phyloP scores from a whole-genome alignment of 2,888 invertebrate species.

The Mactromeris polynyma region DNA sequence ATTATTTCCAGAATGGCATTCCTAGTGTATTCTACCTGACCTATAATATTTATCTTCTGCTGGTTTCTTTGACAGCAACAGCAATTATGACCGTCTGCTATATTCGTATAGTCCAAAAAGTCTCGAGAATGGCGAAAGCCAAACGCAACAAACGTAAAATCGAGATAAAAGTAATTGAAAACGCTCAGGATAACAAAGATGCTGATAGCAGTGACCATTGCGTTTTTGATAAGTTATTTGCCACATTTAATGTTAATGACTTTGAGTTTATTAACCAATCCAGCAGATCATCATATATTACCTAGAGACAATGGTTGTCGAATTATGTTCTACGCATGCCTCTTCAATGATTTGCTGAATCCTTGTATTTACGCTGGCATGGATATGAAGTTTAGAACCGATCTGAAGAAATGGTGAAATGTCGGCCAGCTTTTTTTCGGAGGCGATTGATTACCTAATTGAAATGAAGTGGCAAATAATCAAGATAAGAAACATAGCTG shows the following conservation, averaged over 20 bases:
- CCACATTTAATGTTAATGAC: constrained; percentile 61
- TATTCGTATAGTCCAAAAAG: constrained; percentile 56
- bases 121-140: constrained; percentile 58
- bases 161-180: constrained; percentile 13
- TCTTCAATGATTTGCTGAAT: constrained; percentile 65
- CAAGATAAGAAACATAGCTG: no score
- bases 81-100: constrained; percentile 58
- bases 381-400: constrained; percentile 63
- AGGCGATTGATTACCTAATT: neutral
- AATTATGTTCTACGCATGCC: constrained; percentile 64
- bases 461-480: no score
- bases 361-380: constrained; percentile 66
- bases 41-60: constrained; percentile 63
- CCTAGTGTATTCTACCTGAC: constrained; percentile 60
- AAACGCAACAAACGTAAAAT: constrained; percentile 20
- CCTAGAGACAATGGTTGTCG: constrained; percentile 62
- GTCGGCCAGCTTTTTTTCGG: neutral
- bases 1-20: constrained; percentile 29
- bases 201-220: constrained; percentile 60
- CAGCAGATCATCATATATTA: constrained; percentile 33
- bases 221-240: constrained; percentile 60
- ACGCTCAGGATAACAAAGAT: constrained; percentile 66
- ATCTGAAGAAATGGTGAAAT: constrained; percentile 49
- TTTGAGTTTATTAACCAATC: constrained; percentile 38
- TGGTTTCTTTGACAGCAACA: constrained; percentile 49